phyloP scores from a whole-genome alignment of 2,888 invertebrate genomes.

The Torymus auratus region DNA sequence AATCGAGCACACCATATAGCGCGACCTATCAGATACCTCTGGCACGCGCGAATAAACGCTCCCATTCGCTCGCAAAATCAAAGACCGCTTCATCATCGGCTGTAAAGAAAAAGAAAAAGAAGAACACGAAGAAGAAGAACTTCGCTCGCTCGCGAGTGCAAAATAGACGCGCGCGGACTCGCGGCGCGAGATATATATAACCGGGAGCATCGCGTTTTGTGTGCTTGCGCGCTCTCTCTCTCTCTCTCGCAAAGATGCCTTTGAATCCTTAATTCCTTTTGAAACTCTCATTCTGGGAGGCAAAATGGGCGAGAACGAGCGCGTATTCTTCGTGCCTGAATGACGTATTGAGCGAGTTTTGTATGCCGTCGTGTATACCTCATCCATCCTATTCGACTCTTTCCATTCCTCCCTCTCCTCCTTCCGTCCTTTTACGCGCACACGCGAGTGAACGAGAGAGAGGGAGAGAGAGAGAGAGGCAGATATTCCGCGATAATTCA shows the following conservation, averaged over 20 bases:
- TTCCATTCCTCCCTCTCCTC: constrained; percentile 43
- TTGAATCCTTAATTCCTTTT: constrained; percentile 77
- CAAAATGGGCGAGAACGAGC: constrained; percentile 74
- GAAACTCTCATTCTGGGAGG: constrained; percentile 76
- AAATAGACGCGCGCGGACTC: neutral
- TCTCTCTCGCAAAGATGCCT: constrained; percentile 73
- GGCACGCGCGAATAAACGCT: neutral
- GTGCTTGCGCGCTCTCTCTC: constrained; percentile 62
- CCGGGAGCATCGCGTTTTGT: constrained; percentile 65
- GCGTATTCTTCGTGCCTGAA: constrained; percentile 75
- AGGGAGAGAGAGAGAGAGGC: neutral
- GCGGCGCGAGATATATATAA: neutral
- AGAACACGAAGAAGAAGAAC: no score
- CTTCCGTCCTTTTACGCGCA: constrained; percentile 5
- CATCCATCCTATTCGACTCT: constrained; percentile 46
- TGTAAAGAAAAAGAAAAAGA: constrained; percentile 6
- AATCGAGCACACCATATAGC: neutral
- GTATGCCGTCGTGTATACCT: constrained; percentile 72
- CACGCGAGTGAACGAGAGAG: neutral
- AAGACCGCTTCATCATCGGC: constrained; percentile 28
- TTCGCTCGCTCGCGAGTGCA: neutral
- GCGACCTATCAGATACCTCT: neutral
- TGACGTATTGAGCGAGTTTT: constrained; percentile 77
- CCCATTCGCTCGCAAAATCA: constrained; percentile 5
- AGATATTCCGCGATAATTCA: constrained; percentile 50